Evolutionary conservation across 2,113 vertebrate species (phyloP).

Genomic region (Mirounga angustirostris): DNA sequence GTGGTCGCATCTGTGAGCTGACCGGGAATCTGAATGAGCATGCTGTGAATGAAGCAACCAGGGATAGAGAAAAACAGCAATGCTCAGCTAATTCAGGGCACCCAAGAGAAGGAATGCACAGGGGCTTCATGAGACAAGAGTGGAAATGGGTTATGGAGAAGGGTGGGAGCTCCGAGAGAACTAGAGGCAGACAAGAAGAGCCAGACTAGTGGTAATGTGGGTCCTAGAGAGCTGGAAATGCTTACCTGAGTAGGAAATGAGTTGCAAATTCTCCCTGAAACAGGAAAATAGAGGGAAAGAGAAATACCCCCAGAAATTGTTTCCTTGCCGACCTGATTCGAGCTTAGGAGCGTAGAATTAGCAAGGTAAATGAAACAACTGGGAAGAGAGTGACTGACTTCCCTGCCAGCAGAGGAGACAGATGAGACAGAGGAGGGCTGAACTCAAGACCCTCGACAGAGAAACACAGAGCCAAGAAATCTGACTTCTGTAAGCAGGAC

Average conservation of each 20-base stretch:
- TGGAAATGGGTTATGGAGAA: neutral
- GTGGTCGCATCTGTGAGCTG: neutral
- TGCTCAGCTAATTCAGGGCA: neutral
- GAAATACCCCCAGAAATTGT: neutral
- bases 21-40: neutral
- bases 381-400: neutral
- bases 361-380: neutral
- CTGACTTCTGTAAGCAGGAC: neutral
- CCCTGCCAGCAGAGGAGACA: neutral
- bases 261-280: neutral
- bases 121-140: neutral
- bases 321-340: neutral
- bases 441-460: neutral
- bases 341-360: constrained; percentile 24
- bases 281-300: neutral
- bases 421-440: neutral
- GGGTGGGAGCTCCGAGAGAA: neutral
- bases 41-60: neutral
- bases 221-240: neutral
- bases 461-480: neutral
- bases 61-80: neutral
- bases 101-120: neutral
- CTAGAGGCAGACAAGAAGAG: neutral
- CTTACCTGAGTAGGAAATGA: neutral
- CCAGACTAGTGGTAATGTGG: neutral